These are phyloP conservation scores for Cyanocitta stelleri DNA, from an alignment of 2,113 vertebrate genomes.

Conservation along the genomic window DNA sequence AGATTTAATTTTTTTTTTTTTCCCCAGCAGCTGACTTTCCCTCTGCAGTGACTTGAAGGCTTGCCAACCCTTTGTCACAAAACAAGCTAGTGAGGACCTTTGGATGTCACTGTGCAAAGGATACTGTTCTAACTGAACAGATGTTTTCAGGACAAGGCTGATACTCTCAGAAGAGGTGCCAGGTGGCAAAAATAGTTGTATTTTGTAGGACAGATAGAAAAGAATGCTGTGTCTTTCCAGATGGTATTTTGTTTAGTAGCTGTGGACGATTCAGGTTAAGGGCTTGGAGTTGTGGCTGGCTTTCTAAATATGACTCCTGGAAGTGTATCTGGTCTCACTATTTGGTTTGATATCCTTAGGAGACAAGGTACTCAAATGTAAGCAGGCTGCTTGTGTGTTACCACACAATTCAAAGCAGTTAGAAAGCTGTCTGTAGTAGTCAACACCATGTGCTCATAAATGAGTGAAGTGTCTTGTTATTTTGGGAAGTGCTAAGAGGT, in stretches of 20 bases:
- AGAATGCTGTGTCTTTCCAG: not conserved
- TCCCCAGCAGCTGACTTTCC: not conserved
- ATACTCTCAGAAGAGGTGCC: not conserved
- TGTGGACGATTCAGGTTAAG: not conserved
- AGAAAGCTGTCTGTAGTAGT: constrained; percentile 20
- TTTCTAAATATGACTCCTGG: not conserved
- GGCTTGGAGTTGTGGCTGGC: not conserved
- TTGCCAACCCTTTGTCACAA: not conserved
- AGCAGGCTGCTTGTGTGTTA: not conserved
- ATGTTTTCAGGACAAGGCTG: constrained; percentile 13
- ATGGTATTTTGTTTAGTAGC: not conserved
- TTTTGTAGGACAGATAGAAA: constrained; percentile 1
- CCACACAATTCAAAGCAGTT: constrained; percentile 12
- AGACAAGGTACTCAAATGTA: not conserved
- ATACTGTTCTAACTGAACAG: not conserved
- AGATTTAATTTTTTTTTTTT: not conserved
- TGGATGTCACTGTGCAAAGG: not conserved
- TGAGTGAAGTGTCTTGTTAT: constrained; percentile 41
- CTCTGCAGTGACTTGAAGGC: not conserved
- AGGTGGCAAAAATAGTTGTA: constrained; percentile 21
- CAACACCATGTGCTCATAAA: constrained; percentile 17
- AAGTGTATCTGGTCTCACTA: not conserved
- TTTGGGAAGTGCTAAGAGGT: constrained; percentile 21
- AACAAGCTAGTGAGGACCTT: not conserved
- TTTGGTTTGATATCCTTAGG: not conserved